phyloP scores from a whole-genome alignment of 1,140 invertebrate genomes.

The Drosophila orosa region DNA sequence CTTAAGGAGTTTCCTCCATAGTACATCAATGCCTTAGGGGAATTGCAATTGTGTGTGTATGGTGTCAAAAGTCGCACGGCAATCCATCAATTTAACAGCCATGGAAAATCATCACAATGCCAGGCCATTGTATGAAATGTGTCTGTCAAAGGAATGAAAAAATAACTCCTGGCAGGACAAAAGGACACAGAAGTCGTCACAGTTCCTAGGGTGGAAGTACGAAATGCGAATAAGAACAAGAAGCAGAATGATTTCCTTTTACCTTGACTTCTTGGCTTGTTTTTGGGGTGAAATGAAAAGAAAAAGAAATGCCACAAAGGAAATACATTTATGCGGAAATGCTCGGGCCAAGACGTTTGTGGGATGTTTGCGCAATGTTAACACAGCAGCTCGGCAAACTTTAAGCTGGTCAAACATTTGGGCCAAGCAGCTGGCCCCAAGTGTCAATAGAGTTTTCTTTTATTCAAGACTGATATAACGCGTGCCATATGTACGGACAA shows the following conservation, averaged over 20 bases:
- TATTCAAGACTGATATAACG: background rate
- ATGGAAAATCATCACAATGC: constrained; percentile 71
- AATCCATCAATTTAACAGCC: constrained; percentile 81
- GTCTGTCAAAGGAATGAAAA: constrained; percentile 42
- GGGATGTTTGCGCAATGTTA: constrained; percentile 76
- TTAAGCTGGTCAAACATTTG: constrained; percentile 53
- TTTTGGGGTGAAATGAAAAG: constrained; percentile 24
- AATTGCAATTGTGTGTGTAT: constrained; percentile 65
- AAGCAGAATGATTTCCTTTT: constrained; percentile 57
- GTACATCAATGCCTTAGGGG: constrained; percentile 15
- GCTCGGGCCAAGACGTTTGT: constrained; percentile 47
- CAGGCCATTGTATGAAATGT: constrained; percentile 68
- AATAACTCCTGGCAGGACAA: constrained; percentile 44
- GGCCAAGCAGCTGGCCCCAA: constrained; percentile 45
- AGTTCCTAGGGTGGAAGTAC: constrained; percentile 47
- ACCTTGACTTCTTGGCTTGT: constrained; percentile 49
- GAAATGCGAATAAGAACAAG: constrained; percentile 39
- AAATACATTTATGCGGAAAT: constrained; percentile 38
- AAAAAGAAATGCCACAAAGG: constrained; percentile 40
- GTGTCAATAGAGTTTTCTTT: constrained; percentile 23
- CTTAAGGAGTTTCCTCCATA: constrained; percentile 31
- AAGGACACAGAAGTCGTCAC: constrained; percentile 58
- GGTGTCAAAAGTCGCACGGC: constrained; percentile 78
- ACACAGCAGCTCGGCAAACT: constrained; percentile 64
- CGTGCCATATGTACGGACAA: background rate